Base-by-base conservation (phyloP, 2,797 vertebrate genomes). In the Phalloptychus januarius region DNA sequence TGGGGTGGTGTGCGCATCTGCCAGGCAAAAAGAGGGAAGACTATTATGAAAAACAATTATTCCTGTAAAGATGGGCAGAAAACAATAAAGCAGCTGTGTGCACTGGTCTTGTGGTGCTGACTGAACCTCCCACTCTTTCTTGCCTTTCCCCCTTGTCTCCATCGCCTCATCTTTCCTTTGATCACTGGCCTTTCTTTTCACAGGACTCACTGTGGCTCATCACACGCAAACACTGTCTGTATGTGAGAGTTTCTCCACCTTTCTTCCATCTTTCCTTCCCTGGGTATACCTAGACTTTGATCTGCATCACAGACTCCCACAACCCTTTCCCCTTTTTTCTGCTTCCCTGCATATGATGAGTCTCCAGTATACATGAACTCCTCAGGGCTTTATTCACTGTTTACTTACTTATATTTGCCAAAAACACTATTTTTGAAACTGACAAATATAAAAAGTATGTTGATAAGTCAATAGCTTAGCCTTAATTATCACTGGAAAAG, bases 111-210 rank as follows among this genome's bases (percentile, higher is more conserved):
- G 82, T 85, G 80, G 83, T 76, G 86, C 77, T 36, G 78, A 79
- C 44, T 88, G 46, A 82, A 86, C 86, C 86, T 75, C 84, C 80
- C 75, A 83, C 82, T 85, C 81, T 78, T 84, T 83, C 82, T 70
- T 67, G 63, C 45, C 23, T 86, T 50, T 76, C 75, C 77, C 85
- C 74, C 44, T 77, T 84, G 78, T 82, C 81, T 82, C 73, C 81
- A 81, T 91, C 78, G 25, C 82, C 85, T 88, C 87, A 83, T 93
- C 89, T 89, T 71, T 76, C 75, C 89, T 95, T 95, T 95, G 94
- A 95, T 95, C 94, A 90, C 84, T 88, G 84, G 65, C 86, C 87
- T 90, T 88, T 90, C 88, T 90, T 89, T 90, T 87, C 78, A 83
- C 76, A 86, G 88, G 79, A 83, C 72, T 88, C 76, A 76, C 81